Evolutionary conservation across 2,797 vertebrate genomes (phyloP), one percentile per base, ranked within the genome.

Genomic region (Buceros bicornis): DNA sequence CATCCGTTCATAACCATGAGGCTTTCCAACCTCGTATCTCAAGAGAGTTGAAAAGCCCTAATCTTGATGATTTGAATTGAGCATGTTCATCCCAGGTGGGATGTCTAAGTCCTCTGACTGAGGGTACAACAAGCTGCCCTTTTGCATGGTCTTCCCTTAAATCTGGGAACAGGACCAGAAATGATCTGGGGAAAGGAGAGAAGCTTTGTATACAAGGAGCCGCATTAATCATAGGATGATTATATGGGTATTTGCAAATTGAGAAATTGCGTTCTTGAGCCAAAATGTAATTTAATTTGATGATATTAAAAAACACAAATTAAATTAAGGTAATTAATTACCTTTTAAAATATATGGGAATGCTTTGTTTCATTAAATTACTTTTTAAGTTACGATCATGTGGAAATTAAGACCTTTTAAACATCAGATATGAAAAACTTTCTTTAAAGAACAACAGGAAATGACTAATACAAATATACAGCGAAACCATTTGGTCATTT

Each of bases 361-460:
- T 31, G 7, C 3, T 66, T 82, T 10, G 40, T 62, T 50, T 28
- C 2, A 12, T 64, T 54, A 37, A 61, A 16, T 47, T 28, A 4
- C 76, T 65, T 78, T 91, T 50, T n/a, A 74, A 92, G 48, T 70
- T 69, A 47, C 3, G 12, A 28, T 89, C 28, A n/a, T 82, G 42
- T 73, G 82, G 93, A 97, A 97, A 96, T 96, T 80, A 88, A 91
- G 80, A 79, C 83, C 60, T 96, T 89, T 88, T 82, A 64, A 95
- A 33, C 82, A 87, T 25, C 90, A 64, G 66, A 70, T 94, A 90
- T 94, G 95, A 97, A 92, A 96, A 95, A 85, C 90, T 92, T 95
- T 96, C 66, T 29, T 66, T 81, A 82, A 82, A 89, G 90, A 96
- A 76, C 93, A 97, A 94, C 95, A 97, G 98, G 97, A 98, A 97